Evolutionary conservation across 2,113 vertebrate species (phyloP).

Genomic region (Cryptomyrus ogoouensis): DNA sequence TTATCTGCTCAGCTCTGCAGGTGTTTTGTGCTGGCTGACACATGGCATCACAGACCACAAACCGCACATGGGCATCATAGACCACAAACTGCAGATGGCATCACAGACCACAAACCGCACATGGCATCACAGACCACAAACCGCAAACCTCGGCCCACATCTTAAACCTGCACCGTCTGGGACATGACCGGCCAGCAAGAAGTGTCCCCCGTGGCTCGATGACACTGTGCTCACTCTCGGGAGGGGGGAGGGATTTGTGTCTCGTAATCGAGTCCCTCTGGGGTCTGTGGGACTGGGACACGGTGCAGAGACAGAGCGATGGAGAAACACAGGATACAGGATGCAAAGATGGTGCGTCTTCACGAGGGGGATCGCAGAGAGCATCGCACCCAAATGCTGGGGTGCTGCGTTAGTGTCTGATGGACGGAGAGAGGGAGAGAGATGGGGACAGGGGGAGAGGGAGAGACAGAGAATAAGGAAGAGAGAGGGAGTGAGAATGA

Average conservation of each 20-base stretch:
- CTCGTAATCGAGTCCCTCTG: neutral
- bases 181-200: neutral
- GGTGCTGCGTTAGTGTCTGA: neutral
- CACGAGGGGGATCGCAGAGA: neutral
- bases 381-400: neutral
- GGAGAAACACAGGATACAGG: neutral
- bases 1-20: neutral
- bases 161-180: neutral
- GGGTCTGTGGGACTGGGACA: neutral
- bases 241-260: too few relatives aligned
- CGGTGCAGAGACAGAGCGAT: neutral
- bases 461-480: neutral
- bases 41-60: neutral
- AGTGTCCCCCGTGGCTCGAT: neutral
- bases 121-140: neutral
- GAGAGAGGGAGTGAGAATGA: neutral
- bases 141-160: neutral
- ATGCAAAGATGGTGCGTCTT: neutral
- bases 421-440: neutral
- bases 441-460: neutral
- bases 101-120: neutral
- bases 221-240: neutral
- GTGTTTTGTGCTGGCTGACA: neutral
- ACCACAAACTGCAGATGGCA: neutral
- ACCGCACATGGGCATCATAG: neutral